Conservation (phyloP, 2,888 invertebrate genomes). For the Ferdinandea cuprea region DNA sequence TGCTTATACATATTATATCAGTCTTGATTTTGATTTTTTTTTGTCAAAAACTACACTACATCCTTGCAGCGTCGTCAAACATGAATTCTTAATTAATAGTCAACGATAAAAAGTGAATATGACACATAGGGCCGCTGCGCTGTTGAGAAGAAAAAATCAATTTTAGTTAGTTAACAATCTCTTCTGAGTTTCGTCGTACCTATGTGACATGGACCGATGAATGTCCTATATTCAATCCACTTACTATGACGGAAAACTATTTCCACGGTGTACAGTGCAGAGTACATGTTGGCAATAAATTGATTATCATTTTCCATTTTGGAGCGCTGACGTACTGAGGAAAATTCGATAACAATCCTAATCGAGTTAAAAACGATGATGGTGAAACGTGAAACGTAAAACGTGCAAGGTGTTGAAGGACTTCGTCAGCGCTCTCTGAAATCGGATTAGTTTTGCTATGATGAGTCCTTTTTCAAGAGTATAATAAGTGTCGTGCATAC, state of each 20-base stretch:
- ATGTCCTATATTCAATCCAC: too few species aligned
- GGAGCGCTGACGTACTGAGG: conserved; percentile 24
- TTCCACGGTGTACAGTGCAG: conserved; percentile 10
- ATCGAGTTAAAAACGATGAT: conserved; percentile 60
- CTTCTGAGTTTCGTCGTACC: too few species aligned
- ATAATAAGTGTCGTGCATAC: background rate
- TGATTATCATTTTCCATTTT: conserved; percentile 66
- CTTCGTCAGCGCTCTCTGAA: conserved; percentile 9
- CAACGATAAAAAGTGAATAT: conserved; percentile 11
- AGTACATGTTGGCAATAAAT: conserved; percentile 45
- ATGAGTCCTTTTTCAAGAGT: conserved; percentile 8
- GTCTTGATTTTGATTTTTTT: too few species aligned
- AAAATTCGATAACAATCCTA: conserved; percentile 67
- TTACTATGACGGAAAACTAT: conserved; percentile 39
- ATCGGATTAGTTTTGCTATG: conserved; percentile 48
- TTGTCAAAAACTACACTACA: background rate
- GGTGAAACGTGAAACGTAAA: background rate
- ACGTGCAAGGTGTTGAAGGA: conserved; percentile 41
- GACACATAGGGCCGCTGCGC: background rate
- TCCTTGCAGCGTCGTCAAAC: conserved; percentile 1
- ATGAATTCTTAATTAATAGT: conserved; percentile 50
- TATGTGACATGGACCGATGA: too few species aligned
- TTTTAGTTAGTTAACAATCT: conserved; percentile 57
- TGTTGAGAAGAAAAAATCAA: conserved; percentile 25
- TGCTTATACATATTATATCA: background rate